Percentiles rank a stretch among this genome's conserved stretches.
Conservation (phyloP, 2,113 vertebrate species). For the Microtus ochrogaster region DNA sequence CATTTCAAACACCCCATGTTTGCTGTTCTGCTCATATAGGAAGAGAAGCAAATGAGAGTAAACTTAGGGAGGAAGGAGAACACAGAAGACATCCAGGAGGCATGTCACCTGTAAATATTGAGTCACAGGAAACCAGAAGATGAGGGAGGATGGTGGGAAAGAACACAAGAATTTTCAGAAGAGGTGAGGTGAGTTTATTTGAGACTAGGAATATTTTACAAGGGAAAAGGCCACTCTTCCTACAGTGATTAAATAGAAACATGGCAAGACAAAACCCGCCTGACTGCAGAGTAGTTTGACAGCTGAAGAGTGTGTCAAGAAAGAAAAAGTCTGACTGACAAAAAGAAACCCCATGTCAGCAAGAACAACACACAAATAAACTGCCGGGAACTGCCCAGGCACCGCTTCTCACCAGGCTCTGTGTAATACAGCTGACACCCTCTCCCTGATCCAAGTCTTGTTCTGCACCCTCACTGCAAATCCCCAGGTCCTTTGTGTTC, state of each 20-base stretch:
- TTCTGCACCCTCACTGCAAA: background rate
- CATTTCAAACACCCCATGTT: conserved; percentile 3
- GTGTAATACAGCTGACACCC: background rate
- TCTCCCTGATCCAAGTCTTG: background rate
- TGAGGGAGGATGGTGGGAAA: background rate
- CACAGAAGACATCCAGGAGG: background rate
- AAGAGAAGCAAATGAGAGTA: conserved; percentile 7
- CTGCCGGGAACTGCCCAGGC: background rate
- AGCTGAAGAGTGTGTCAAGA: conserved; percentile 55
- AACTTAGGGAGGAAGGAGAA: background rate
- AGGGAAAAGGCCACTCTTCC: background rate
- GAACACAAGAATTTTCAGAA: conserved; percentile 54
- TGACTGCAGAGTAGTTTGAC: conserved; percentile 58
- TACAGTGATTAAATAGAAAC: conserved; percentile 57
- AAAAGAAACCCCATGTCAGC: conserved; percentile 40
- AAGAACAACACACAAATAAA: conserved; percentile 27
- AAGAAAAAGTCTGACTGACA: conserved; percentile 61
- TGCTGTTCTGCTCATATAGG: background rate
- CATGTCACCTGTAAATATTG: background rate
- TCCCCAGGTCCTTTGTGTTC: background rate
- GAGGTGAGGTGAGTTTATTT: conserved; percentile 13
- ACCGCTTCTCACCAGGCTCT: background rate
- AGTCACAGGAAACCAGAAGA: background rate
- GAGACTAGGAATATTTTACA: conserved; percentile 31
- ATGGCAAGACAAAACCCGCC: background rate